A percentile compares a stretch with the other conserved stretches of the same genome.
Conservation (phyloP, 2,888 invertebrate species). For the Cryptus armator region DNA sequence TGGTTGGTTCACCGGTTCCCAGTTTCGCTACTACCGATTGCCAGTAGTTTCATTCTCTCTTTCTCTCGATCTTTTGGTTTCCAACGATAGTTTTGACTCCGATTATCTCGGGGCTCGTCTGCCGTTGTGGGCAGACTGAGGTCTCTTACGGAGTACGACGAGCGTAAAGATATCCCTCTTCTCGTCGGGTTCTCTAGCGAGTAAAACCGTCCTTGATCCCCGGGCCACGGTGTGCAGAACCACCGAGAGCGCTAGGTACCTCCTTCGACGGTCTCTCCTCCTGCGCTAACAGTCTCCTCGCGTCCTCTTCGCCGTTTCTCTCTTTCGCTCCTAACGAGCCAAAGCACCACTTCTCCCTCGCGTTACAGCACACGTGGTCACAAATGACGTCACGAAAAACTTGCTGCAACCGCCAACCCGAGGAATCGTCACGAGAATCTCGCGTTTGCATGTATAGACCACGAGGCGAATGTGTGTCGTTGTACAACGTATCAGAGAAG, state of each 20-base stretch:
- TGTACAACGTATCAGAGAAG: neutral
- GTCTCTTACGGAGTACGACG: slow-evolving; percentile 70
- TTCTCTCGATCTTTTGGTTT: slow-evolving; percentile 11
- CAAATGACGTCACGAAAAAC: slow-evolving; percentile 78
- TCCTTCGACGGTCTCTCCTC: slow-evolving; percentile 47
- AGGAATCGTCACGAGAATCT: slow-evolving; percentile 75
- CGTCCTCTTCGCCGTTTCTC: neutral
- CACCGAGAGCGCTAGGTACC: neutral
- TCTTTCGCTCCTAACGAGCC: neutral
- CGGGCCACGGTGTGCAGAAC: slow-evolving; percentile 80
- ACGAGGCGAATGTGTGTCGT: neutral
- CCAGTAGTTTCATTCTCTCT: slow-evolving; percentile 46
- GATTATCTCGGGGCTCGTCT: slow-evolving; percentile 18
- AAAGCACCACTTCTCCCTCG: slow-evolving; percentile 72
- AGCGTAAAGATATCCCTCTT: slow-evolving; percentile 59
- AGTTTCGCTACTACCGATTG: slow-evolving; percentile 24
- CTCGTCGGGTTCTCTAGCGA: slow-evolving; percentile 76
- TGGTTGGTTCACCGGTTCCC: slow-evolving; percentile 19
- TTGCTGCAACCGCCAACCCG: slow-evolving; percentile 28
- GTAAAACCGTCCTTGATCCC: slow-evolving; percentile 84
- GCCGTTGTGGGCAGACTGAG: neutral
- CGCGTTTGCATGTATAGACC: slow-evolving; percentile 38
- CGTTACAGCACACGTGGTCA: slow-evolving; percentile 78
- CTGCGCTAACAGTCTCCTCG: slow-evolving; percentile 42
- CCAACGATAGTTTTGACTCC: slow-evolving; percentile 30